Conservation (phyloP, 2,113 vertebrate species). For the Sminthopsis crassicaudata region DNA sequence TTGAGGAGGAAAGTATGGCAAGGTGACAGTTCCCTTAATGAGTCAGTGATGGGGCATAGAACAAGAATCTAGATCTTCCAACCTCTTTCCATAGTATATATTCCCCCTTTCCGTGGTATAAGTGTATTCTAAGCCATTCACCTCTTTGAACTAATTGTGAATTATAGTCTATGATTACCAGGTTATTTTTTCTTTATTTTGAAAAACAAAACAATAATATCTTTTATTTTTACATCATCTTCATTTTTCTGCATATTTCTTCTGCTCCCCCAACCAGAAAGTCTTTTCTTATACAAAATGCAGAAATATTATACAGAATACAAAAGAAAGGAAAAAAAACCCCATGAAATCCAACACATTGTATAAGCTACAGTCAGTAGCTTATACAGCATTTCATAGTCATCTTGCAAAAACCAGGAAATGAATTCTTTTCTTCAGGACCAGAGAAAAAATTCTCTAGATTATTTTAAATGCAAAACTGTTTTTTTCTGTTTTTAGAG, state of each 20-base stretch:
- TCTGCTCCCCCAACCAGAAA: neutral
- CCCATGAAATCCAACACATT: neutral
- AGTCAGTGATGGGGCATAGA: neutral
- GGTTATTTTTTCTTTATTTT: neutral
- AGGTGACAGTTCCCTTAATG: neutral
- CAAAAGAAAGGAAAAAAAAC: neutral
- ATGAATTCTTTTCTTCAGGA: neutral
- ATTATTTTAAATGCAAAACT: neutral
- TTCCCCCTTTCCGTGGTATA: neutral
- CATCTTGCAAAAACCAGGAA: neutral
- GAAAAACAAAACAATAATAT: neutral
- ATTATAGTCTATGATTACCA: neutral
- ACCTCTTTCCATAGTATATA: neutral
- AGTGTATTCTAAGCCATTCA: neutral
- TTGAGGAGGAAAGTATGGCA: neutral
- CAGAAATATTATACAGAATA: too few relatives aligned
- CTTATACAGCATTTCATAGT: neutral
- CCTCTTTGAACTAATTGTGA: neutral
- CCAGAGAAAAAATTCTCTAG: neutral
- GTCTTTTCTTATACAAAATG: neutral
- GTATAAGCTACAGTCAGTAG: too few relatives aligned
- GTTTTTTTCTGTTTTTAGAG: neutral
- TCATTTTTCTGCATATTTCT: neutral
- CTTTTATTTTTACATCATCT: neutral
- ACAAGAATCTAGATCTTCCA: neutral